Conservation (phyloP, 1,140 invertebrate species). For the Pectinophora gossypiella region DNA sequence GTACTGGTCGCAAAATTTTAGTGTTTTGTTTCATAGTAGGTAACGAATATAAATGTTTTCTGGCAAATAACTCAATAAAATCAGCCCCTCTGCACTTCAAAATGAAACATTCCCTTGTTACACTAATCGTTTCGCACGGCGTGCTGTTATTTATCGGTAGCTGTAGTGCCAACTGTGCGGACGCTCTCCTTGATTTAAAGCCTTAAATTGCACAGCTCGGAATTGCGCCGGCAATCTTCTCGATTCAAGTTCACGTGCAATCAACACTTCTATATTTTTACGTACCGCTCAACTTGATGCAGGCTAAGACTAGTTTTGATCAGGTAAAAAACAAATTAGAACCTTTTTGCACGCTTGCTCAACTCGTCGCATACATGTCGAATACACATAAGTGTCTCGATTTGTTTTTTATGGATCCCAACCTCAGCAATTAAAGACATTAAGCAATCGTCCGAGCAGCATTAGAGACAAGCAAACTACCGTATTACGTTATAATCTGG, state of each 20-base stretch:
- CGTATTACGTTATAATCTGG: conserved; percentile 70
- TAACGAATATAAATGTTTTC: neutral
- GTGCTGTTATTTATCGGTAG: conserved; percentile 67
- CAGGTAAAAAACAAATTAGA: neutral
- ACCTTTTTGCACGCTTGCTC: conserved; percentile 5
- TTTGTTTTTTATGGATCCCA: conserved; percentile 22
- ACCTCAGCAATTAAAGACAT: conserved; percentile 49
- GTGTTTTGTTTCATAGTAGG: neutral
- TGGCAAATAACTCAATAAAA: conserved; percentile 11
- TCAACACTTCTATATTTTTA: conserved; percentile 41
- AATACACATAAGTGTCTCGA: conserved; percentile 5
- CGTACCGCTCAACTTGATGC: conserved; percentile 17
- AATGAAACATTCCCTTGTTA: conserved; percentile 45
- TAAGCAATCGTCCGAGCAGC: conserved; percentile 59
- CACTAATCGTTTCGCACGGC: conserved; percentile 49
- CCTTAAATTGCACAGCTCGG: conserved; percentile 58
- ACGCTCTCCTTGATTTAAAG: conserved; percentile 57
- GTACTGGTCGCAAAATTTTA: neutral
- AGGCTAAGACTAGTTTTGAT: conserved; percentile 9
- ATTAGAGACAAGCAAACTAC: conserved; percentile 58
- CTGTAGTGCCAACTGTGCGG: conserved; percentile 25
- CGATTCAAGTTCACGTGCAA: conserved; percentile 30
- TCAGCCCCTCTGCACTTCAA: conserved; percentile 15
- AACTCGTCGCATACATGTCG: conserved; percentile 1
- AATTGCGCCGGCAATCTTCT: conserved; percentile 35